Evolutionary conservation across 2,113 vertebrate species (phyloP), one percentile per base, ranked within the genome.

Genomic region (Lophura nycthemera): DNA sequence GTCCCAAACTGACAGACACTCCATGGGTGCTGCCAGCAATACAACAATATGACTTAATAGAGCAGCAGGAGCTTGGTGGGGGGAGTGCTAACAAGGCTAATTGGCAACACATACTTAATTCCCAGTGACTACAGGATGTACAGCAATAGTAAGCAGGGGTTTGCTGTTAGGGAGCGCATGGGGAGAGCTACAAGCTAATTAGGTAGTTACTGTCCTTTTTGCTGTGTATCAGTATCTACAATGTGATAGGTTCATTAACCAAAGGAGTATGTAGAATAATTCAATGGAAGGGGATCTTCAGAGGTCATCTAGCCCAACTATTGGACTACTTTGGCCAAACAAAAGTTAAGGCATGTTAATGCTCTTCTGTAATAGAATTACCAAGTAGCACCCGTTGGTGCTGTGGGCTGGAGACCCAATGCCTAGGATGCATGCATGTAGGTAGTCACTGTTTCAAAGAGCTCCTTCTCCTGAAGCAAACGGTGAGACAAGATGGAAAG

Each of bases 201-300:
- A 52, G 50, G 25, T 6, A 16, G 45, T 48, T 48, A 9, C 42
- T 13, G 34, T 64, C 29, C 10, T 3, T 0, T 14, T 45, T 61
- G 36, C 16, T 32, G 30, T 24, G 0, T 56, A 0, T 63, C 25
- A 16, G 15, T 27, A 27, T 17, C 36, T 56, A 17, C 3, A 15
- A 13, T 11, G 12, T 15, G 13, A 6, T 73, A 36, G 16, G 4
- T 11, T 36, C 22, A 27, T 3, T 79, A 71, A 52, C 13, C 11
- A 18, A 75, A 79, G 52, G 36, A 70, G 45, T 22, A 16, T 4
- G 34, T 10, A 63, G 16, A 40, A 27, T 40, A 40, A 16, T 40
- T 63, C 61, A 63, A 11, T 17, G 27, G 61, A 38, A 63, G 17
- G 61, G 17, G 24, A 40, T 25, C 36, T 40, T 63, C 36, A 38